Evolutionary conservation across 2,888 invertebrate species (phyloP).

Genomic region (Enchytraeus crypticus): DNA sequence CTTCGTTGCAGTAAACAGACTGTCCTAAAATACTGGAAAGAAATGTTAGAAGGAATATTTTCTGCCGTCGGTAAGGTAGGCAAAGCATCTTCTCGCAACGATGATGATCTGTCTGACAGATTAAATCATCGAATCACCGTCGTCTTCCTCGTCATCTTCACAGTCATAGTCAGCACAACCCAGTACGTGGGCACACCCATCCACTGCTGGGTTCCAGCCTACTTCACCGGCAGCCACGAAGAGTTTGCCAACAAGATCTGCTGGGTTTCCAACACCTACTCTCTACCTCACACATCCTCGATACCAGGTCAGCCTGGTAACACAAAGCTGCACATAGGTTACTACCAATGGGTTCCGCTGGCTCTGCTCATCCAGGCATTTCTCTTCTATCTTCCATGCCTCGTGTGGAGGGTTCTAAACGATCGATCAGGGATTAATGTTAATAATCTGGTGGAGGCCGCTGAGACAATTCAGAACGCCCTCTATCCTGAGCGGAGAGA

Average conservation of each 20-base stretch:
- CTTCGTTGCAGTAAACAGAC: too few relatives aligned
- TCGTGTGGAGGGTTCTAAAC: conserved; percentile 25
- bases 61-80: conserved; percentile 14
- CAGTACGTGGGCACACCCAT: conserved; percentile 48
- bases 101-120: conserved; percentile 14
- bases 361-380: conserved; percentile 50
- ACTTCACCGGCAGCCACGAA: conserved; percentile 28
- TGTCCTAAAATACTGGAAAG: too few relatives aligned
- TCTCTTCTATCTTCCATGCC: conserved; percentile 50
- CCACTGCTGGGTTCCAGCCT: conserved; percentile 47
- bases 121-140: conserved; percentile 35
- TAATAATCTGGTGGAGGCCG: conserved; percentile 42
- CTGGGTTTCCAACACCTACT: conserved; percentile 31
- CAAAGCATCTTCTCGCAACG: conserved; percentile 12
- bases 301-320: conserved; percentile 16
- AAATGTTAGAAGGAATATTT: conserved; percentile 17
- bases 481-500: conserved; percentile 48
- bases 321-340: conserved; percentile 20
- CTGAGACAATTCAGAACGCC: too few relatives aligned
- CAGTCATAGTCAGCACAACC: conserved; percentile 46
- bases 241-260: conserved; percentile 25
- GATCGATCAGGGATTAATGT: conserved; percentile 49
- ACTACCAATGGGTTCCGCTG: conserved; percentile 48
- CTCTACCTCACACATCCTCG: conserved; percentile 17
- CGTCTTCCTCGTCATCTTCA: conserved; percentile 46